Percentiles rank a stretch among this genome's conserved stretches.
These are phyloP conservation scores for Tympanoctomys barrerae DNA, from an alignment of 2,797 vertebrate species.

Conservation along the genomic window DNA sequence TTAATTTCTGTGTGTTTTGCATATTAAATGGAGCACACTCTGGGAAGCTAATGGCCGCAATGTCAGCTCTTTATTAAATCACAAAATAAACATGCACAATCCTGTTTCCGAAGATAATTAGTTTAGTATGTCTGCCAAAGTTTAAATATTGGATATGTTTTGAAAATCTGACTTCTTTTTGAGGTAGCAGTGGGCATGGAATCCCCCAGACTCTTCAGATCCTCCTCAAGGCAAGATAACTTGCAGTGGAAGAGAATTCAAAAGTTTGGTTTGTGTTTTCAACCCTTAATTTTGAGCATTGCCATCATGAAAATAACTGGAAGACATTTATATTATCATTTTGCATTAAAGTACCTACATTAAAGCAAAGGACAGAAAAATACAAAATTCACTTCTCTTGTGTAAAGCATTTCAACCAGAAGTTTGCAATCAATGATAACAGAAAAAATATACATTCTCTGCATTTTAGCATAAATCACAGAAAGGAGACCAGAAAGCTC, in stretches of 20 bases:
- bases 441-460: background rate
- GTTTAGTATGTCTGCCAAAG: constrained; percentile 85
- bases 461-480: constrained; percentile 2
- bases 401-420: background rate
- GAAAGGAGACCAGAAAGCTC: background rate
- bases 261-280: background rate
- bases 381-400: background rate
- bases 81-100: constrained; percentile 87
- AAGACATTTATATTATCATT: background rate
- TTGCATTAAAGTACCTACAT: background rate
- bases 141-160: constrained; percentile 77
- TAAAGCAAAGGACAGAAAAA: background rate
- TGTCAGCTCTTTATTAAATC: constrained; percentile 89
- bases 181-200: background rate
- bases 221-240: background rate
- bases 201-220: constrained; percentile 20
- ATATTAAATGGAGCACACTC: constrained; percentile 84
- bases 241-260: constrained; percentile 18
- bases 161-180: constrained; percentile 73
- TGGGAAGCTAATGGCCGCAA: constrained; percentile 85
- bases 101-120: constrained; percentile 85
- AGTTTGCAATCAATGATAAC: background rate
- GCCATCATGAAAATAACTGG: constrained; percentile 7
- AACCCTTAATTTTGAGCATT: background rate
- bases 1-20: constrained; percentile 88